Conservation (phyloP, 1,140 invertebrate species). For the Lasioglossum albipes region DNA sequence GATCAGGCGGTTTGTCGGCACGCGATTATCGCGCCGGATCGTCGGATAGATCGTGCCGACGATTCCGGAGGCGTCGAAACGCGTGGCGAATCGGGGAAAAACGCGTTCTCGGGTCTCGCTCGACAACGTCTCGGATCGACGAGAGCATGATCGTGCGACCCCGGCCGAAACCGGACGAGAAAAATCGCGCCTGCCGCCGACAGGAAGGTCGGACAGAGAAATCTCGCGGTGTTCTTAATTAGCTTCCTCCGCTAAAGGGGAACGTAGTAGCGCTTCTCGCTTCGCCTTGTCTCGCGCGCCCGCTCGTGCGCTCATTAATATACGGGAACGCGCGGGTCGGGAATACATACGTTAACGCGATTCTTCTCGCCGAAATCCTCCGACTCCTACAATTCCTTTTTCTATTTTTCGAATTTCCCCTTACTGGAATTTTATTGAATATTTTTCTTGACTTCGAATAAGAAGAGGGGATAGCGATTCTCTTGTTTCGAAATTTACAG, state of each 20-base stretch:
- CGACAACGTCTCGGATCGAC: not conserved
- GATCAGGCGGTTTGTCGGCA: no score
- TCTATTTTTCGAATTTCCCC: no score
- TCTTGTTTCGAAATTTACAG: no score
- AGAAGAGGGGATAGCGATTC: no score
- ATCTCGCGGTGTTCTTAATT: slow-evolving; percentile 61
- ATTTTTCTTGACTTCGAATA: no score
- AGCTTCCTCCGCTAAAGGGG: slow-evolving; percentile 51
- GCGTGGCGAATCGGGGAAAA: not conserved
- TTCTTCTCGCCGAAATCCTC: not conserved
- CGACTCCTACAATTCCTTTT: no score
- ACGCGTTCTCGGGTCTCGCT: not conserved
- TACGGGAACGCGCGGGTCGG: slow-evolving; percentile 31
- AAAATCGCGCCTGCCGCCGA: slow-evolving; percentile 25
- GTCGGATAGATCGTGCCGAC: no score
- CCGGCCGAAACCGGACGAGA: slow-evolving; percentile 21
- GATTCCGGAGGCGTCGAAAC: not conserved
- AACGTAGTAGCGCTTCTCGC: slow-evolving; percentile 55
- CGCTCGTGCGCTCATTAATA: slow-evolving; percentile 56
- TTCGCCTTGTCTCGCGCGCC: slow-evolving; percentile 31
- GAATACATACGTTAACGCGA: slow-evolving; percentile 37
- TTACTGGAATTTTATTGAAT: no score
- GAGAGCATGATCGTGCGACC: slow-evolving; percentile 20
- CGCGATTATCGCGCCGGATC: no score
- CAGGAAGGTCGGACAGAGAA: slow-evolving; percentile 41